phyloP scores from a whole-genome alignment of 64 coral and sea anemone genomes.

The Acropora yongei region DNA sequence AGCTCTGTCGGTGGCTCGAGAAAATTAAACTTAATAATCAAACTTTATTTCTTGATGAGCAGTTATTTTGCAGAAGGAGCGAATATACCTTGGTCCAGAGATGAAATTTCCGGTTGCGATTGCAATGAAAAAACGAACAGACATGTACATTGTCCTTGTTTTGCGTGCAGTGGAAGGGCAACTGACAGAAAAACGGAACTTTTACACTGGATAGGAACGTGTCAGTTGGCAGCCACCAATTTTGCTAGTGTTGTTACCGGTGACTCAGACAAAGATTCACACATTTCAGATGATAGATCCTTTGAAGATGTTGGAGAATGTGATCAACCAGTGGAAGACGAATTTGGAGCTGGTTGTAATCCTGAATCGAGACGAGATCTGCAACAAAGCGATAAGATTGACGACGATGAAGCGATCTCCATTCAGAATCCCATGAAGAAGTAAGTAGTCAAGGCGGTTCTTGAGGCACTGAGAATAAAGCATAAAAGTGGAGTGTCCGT shows the following conservation, averaged over 20 bases:
- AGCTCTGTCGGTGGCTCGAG: no score
- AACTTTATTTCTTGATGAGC: slow-evolving; percentile 13
- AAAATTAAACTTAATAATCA: background rate
- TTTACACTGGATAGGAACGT: background rate
- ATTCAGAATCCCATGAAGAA: slow-evolving; percentile 34
- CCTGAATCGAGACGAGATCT: background rate
- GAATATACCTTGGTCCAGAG: background rate
- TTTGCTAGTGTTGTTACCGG: background rate
- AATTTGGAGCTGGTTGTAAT: background rate
- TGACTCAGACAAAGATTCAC: background rate
- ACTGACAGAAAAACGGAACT: no score
- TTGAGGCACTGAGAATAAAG: slow-evolving; percentile 77
- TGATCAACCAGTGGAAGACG: background rate
- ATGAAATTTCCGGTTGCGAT: background rate
- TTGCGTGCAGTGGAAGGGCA: no score
- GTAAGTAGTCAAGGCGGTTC: slow-evolving; percentile 70
- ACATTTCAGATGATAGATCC: background rate
- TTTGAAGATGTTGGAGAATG: background rate
- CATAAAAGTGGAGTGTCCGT: slow-evolving; percentile 59
- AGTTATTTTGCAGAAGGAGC: background rate
- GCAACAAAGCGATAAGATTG: slow-evolving; percentile 13
- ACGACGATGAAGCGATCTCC: background rate
- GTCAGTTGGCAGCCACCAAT: background rate
- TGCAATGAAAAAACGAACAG: slow-evolving; percentile 1
- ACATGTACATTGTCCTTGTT: background rate